These are phyloP conservation scores for Laupala kohalensis DNA, from an alignment of 1,140 invertebrate genomes.

Conservation along the genomic window DNA sequence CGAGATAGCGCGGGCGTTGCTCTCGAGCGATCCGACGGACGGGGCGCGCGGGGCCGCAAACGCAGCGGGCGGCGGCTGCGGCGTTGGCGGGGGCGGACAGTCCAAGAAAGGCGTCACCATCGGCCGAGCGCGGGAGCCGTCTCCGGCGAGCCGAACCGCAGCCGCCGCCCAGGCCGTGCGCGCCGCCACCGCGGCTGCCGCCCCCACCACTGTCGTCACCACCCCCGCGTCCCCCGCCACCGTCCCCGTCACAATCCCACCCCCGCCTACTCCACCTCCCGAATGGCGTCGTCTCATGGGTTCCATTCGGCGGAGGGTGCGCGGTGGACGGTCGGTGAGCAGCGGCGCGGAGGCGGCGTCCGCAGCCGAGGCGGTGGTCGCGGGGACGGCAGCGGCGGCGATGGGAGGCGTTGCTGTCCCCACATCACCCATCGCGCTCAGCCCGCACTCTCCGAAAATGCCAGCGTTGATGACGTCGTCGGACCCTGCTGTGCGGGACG, in stretches of 20 bases:
- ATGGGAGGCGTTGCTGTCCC: neutral
- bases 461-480: conserved; percentile 8
- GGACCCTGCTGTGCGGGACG: conserved; percentile 26
- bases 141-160: neutral
- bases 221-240: conserved; percentile 1
- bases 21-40: neutral
- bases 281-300: conserved; percentile 34
- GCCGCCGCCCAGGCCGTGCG: neutral
- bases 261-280: conserved; percentile 17
- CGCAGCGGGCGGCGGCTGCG: too few species aligned
- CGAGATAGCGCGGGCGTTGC: too few species aligned
- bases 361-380: conserved; percentile 22
- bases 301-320: conserved; percentile 29
- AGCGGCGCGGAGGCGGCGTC: conserved; percentile 24
- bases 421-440: neutral
- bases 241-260: neutral
- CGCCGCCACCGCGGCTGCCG: too few species aligned
- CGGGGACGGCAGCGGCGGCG: conserved; percentile 21
- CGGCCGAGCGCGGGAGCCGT: neutral
- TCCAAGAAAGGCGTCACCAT: neutral
- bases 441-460: neutral
- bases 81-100: too few species aligned
- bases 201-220: neutral
- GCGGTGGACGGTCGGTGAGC: conserved; percentile 23
- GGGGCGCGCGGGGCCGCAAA: too few species aligned